Conservation (phyloP, 2,113 vertebrate species). For the Sus scrofa region T2T-Sscrofa CM000814.6:122000001-122000500, state of each 20-base stretch:
- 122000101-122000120: not conserved
- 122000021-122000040: not conserved
- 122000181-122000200: not conserved
- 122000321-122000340: not conserved
- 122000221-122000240: not conserved
- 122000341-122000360: constrained; percentile 40
- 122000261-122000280: constrained; percentile 10
- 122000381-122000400: constrained; percentile 16
- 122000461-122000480: not conserved
- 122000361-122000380: not conserved
- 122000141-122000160: constrained; percentile 5
- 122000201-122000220: not conserved
- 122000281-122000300: not conserved
- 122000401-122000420: constrained; percentile 4
- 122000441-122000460: not conserved
- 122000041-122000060: constrained; percentile 18
- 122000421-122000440: not conserved
- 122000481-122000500: not conserved
- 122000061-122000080: not conserved
- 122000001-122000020: constrained; percentile 2
- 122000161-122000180: constrained; percentile 26
- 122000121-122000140: not conserved
- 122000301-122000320: not conserved
- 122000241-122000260: not conserved
- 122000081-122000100: not conserved